A percentile compares a stretch with the other conserved stretches of the same genome.
phyloP scores from a whole-genome alignment of 2,797 vertebrate genomes.

The Halcyon chelicuti region DNA sequence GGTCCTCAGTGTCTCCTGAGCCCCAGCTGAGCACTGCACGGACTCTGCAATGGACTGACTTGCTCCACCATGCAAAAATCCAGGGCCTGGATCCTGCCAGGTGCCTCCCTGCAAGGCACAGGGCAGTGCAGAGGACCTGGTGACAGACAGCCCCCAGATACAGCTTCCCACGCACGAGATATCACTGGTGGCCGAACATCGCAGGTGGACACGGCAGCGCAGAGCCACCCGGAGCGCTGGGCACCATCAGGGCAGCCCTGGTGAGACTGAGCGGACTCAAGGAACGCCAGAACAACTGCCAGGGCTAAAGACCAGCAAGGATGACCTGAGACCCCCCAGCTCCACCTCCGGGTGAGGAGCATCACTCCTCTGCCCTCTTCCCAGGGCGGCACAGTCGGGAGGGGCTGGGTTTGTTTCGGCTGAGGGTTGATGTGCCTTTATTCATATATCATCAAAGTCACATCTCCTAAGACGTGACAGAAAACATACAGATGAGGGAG shows the following conservation, averaged over 20 bases:
- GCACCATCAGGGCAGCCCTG: rapidly evolving
- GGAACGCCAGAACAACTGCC: rapidly evolving
- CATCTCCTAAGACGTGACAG: not conserved
- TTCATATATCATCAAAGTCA: slow-evolving; percentile 40
- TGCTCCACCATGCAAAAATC: not conserved
- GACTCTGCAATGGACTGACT: too few relatives aligned
- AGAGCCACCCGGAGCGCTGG: rapidly evolving
- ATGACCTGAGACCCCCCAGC: not conserved
- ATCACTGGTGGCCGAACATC: not conserved
- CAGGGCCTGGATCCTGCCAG: not conserved
- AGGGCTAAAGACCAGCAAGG: rapidly evolving
- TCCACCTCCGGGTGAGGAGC: not conserved
- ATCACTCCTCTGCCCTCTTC: not conserved
- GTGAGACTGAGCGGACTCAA: rapidly evolving
- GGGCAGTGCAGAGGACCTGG: rapidly evolving
- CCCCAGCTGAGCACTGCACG: not conserved
- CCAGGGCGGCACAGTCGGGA: rapidly evolving
- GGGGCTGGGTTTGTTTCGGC: not conserved
- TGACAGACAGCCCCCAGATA: rapidly evolving
- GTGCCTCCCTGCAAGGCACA: not conserved
- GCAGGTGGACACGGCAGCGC: rapidly evolving
- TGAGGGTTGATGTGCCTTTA: slow-evolving; percentile 3
- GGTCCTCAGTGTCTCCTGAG: not conserved
- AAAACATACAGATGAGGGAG: not conserved
- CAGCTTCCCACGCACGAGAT: not conserved